phyloP scores from a whole-genome alignment of 2,113 vertebrate species.

The Hemicordylus capensis region DNA sequence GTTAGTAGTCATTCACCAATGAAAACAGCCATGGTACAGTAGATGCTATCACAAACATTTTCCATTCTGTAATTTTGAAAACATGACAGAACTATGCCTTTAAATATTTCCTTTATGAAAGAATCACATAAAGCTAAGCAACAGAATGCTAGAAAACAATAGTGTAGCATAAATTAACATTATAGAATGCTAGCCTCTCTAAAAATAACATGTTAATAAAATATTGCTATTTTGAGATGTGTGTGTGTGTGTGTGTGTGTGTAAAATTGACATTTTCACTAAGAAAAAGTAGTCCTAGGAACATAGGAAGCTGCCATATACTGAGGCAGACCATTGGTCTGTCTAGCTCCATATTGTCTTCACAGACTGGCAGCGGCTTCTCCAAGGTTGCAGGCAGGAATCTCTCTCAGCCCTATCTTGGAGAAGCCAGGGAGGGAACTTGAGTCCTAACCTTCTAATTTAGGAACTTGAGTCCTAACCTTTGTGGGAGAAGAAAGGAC shows the following conservation, averaged over 20 bases:
- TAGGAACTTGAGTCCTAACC: too few species aligned
- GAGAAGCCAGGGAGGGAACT: too few species aligned
- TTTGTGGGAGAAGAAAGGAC: background rate
- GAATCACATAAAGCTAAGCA: background rate
- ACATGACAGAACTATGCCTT: background rate
- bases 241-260: too few species aligned
- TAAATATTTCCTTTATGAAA: conserved; percentile 1
- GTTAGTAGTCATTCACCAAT: background rate
- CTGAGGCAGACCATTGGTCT: too few species aligned
- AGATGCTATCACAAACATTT: background rate
- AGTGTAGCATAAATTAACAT: background rate
- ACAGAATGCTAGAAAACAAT: background rate
- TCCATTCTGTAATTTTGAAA: background rate
- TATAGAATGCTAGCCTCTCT: background rate
- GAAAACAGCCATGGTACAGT: background rate
- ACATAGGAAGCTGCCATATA: too few species aligned
- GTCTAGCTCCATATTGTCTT: too few species aligned
- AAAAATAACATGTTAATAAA: background rate
- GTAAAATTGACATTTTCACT: background rate
- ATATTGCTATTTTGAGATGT: too few species aligned
- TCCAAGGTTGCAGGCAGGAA: too few species aligned
- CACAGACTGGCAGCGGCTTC: too few species aligned
- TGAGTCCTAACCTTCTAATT: too few species aligned
- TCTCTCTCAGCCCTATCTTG: too few species aligned
- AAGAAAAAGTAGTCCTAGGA: background rate